Conservation (phyloP, 1,140 invertebrate genomes). For the Zophobas morio region DNA sequence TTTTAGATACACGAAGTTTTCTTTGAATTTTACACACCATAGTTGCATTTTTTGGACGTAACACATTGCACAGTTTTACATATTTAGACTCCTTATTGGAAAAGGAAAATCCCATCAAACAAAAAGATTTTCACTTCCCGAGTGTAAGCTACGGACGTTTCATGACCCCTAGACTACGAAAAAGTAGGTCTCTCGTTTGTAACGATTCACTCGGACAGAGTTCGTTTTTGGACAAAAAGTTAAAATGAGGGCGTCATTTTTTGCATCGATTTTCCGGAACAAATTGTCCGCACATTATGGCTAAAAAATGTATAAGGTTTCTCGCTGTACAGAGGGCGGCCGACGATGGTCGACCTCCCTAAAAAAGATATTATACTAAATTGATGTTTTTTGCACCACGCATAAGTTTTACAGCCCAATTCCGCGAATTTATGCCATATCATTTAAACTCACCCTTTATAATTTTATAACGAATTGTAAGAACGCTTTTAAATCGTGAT, state of each 20-base stretch:
- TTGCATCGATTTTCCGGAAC: slow-evolving; percentile 8
- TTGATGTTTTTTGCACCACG: neutral
- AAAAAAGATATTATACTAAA: slow-evolving; percentile 25
- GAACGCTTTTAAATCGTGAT: slow-evolving; percentile 6
- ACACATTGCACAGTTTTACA: too few relatives aligned
- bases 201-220: too few relatives aligned
- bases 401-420: slow-evolving; percentile 1
- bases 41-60: too few relatives aligned
- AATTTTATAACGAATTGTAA: slow-evolving; percentile 21
- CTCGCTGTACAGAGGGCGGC: neutral
- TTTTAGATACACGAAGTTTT: too few relatives aligned
- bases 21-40: too few relatives aligned
- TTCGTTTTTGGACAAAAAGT: too few relatives aligned
- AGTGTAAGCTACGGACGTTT: too few relatives aligned
- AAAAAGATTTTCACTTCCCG: too few relatives aligned
- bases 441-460: slow-evolving; percentile 9
- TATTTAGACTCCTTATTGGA: too few relatives aligned
- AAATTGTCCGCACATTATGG: slow-evolving; percentile 20
- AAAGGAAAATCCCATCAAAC: too few relatives aligned
- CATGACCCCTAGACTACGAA: too few relatives aligned
- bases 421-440: slow-evolving; percentile 13
- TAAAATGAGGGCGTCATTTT: neutral
- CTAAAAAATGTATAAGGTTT: slow-evolving; percentile 7
- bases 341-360: neutral
- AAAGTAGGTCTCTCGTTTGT: too few relatives aligned